Evolutionary conservation across 2,888 invertebrate genomes (phyloP).

Genomic region (Tethea ocularis): DNA sequence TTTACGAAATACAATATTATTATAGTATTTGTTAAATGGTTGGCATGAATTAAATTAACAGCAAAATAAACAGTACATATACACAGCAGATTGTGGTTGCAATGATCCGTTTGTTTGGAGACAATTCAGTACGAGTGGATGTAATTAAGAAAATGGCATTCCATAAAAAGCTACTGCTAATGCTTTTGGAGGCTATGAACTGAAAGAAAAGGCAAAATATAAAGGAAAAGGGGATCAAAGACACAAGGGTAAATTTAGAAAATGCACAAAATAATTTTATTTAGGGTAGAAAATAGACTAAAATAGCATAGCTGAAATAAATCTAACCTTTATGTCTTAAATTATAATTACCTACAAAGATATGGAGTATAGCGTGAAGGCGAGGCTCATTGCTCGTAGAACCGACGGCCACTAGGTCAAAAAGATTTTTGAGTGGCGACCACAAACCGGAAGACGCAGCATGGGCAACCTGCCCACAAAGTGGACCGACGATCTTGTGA

Average conservation of each 20-base stretch:
- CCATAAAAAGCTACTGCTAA: conserved; percentile 12
- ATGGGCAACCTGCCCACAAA: too few species aligned
- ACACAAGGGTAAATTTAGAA: neutral
- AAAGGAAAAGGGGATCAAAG: conserved; percentile 10
- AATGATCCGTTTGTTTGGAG: neutral
- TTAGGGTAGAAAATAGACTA: neutral
- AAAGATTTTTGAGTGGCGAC: too few species aligned
- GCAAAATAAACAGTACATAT: neutral
- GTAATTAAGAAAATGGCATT: conserved; percentile 12
- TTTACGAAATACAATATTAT: too few species aligned
- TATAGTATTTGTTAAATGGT: too few species aligned
- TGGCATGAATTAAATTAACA: neutral
- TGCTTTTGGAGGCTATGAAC: conserved; percentile 7
- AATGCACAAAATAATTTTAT: neutral
- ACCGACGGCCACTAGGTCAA: too few species aligned
- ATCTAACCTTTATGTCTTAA: neutral
- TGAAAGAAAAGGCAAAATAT: conserved; percentile 9
- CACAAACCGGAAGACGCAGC: too few species aligned
- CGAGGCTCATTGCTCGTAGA: too few species aligned
- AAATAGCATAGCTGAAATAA: neutral
- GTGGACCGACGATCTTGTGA: too few species aligned
- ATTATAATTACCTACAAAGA: too few species aligned
- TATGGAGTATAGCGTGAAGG: too few species aligned
- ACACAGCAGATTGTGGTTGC: neutral
- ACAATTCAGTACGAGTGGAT: conserved; percentile 8